Evolutionary conservation across 2,888 invertebrate genomes (phyloP), one percentile per base, ranked within the genome.

Genomic region (Volucella inflata): DNA sequence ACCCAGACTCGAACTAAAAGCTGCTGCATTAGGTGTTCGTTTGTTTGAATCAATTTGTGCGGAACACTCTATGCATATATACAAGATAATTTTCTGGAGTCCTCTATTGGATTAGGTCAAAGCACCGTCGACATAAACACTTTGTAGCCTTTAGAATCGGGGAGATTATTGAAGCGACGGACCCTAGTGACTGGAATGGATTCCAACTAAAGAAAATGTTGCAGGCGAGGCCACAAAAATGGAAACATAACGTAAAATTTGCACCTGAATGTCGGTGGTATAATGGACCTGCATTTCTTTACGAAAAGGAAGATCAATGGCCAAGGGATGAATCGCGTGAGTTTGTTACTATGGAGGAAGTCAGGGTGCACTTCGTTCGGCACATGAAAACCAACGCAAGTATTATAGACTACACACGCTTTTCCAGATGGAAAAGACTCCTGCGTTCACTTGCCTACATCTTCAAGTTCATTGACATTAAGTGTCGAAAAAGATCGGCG

Each of bases 81-180:
- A 60, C 21, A 60, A 60, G 14, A 11, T 59, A 10, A 17, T 16
- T 36, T 40, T 70, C 2, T 70, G 60, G 60, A 60, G 79, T 79
- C 11, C 53, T 79, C 10, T 57, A 46, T 48, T 79, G 72, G 79
- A 64, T 72, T 3, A 60, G 55, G 10, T 59, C 65, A 8, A 71
- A 70, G 36, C 67, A 77, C 9, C 48, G 40, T 17, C 71, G 65
- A 14, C 64, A 48, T 14, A 87, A 84, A 74, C 84, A 87, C 16
- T 89, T 87, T 46, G 87, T 87, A 21, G 81, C 88, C 3, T 75
- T 81, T 55, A 65, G 88, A 44, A 81, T 89, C n/a, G 87, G 84
- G 2, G 87, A 88, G 64, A 87, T 87, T 30, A 75, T 53, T 53
- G 81, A 87, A 46, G 17, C 60, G 36, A 62, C 87, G 11, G 36